Percentiles rank a stretch among this genome's conserved stretches.
phyloP scores from a whole-genome alignment of 2,797 vertebrate genomes.

The Nasua narica region DNA sequence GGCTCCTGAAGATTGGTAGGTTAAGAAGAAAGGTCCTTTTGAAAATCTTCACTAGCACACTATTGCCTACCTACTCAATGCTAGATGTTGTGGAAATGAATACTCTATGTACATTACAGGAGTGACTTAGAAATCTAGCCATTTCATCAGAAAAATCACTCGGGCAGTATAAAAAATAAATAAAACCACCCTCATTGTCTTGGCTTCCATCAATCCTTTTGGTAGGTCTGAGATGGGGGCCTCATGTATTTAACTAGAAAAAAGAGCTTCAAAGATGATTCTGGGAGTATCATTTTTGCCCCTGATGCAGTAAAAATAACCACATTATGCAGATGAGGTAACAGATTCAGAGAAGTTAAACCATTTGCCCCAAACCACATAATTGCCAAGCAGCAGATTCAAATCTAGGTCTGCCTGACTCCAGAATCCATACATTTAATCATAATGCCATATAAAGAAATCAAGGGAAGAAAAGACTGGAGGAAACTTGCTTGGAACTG shows the following conservation, averaged over 20 bases:
- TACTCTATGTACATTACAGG: neutral
- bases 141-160: constrained; percentile 34
- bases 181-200: neutral
- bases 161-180: neutral
- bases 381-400: neutral
- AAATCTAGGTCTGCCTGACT: constrained; percentile 28
- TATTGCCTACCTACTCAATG: neutral
- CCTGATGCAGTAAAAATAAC: constrained; percentile 18
- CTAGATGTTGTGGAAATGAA: neutral
- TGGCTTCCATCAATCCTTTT: neutral
- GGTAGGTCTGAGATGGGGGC: neutral
- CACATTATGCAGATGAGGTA: constrained; percentile 38
- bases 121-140: neutral
- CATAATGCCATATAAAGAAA: neutral
- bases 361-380: constrained; percentile 19
- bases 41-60: constrained; percentile 25
- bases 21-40: neutral
- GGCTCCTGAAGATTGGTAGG: neutral
- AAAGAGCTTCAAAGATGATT: neutral
- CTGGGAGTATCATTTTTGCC: constrained; percentile 32
- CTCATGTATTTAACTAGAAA: neutral
- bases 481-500: neutral
- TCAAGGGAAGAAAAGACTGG: neutral
- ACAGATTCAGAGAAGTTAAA: constrained; percentile 35
- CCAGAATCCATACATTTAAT: constrained; percentile 12